Percentiles rank a stretch among this genome's conserved stretches.
phyloP scores from a whole-genome alignment of 2,113 vertebrate genomes.

The Chaetodon auriga region DNA sequence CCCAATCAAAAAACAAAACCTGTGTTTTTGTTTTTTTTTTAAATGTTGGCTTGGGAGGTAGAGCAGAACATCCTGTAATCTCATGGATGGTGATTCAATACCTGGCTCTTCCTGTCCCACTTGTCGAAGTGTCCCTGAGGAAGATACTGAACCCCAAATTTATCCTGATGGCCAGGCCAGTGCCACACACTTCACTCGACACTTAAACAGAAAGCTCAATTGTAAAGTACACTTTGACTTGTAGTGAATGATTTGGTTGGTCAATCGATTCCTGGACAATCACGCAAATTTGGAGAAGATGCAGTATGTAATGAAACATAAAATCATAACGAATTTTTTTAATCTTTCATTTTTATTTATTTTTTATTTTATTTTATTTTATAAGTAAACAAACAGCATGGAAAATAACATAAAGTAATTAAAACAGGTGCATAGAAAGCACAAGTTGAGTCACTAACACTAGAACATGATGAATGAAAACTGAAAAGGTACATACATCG shows the following conservation, averaged over 20 bases:
- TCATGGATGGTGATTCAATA: no score
- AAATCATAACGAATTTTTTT: not conserved
- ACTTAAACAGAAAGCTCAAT: no score
- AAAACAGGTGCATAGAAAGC: not conserved
- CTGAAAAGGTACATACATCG: not conserved
- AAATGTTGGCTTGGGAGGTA: no score
- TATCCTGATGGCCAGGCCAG: no score
- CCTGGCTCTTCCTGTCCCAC: no score
- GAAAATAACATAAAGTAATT: not conserved
- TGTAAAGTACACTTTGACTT: no score
- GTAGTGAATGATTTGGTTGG: not conserved
- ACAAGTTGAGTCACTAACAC: not conserved
- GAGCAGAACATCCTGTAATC: no score
- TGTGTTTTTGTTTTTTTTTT: no score
- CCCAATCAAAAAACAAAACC: no score
- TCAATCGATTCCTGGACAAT: not conserved
- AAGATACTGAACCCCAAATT: no score
- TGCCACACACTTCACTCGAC: no score
- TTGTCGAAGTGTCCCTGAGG: no score
- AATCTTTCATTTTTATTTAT: slow-evolving; percentile 11
- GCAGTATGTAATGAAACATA: not conserved
- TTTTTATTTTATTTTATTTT: not conserved
- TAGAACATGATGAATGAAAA: not conserved
- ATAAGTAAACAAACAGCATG: not conserved
- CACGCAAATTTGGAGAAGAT: not conserved